Base-by-base conservation (phyloP, 1,140 invertebrate species). In the Eurytemora carolleeae region DNA sequence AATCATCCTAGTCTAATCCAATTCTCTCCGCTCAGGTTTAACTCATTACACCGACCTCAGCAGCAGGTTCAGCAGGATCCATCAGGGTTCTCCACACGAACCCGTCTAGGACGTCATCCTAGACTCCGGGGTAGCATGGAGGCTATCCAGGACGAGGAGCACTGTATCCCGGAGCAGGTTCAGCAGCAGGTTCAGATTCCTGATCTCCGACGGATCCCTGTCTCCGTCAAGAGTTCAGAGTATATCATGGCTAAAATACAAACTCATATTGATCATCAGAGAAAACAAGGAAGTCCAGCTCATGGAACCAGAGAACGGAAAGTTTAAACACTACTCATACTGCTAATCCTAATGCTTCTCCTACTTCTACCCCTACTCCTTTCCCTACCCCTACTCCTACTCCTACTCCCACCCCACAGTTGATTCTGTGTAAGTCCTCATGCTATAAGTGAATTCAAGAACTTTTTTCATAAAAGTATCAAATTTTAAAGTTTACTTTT, bases 221-320 rank as follows among this genome's bases (percentile, higher is more conserved):
- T 53, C 19, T 55, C 44, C n/a, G 55, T 62, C n/a, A 56, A 56
- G 21, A 58, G 53, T 24, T 22, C 19, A 18, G 60, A 62, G 21
- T 56, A 56, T 54, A 62, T 62, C 21, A 16, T 62, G 23, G 60
- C 60, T 18, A 62, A 62, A 54, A 62, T 62, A 18, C 60, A 62
- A 18, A 62, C 20, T 56, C 53, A 57, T 22, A 62, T 62, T 52
- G 53, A 53, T 18, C 59, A 44, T n/a, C n/a, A n/a, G n/a, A n/a
- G n/a, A n/a, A n/a, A n/a, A n/a, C n/a, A n/a, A n/a, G n/a, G n/a
- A n/a, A n/a, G n/a, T n/a, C n/a, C n/a, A n/a, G n/a, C n/a, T n/a
- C n/a, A n/a, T n/a, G n/a, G n/a, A n/a, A n/a, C n/a, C n/a, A n/a
- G n/a, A n/a, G n/a, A n/a, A n/a, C n/a, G n/a, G n/a, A n/a, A n/a